These are phyloP conservation scores for Wasmannia auropunctata DNA, from an alignment of 1,140 invertebrate species.

Conservation along the genomic window DNA sequence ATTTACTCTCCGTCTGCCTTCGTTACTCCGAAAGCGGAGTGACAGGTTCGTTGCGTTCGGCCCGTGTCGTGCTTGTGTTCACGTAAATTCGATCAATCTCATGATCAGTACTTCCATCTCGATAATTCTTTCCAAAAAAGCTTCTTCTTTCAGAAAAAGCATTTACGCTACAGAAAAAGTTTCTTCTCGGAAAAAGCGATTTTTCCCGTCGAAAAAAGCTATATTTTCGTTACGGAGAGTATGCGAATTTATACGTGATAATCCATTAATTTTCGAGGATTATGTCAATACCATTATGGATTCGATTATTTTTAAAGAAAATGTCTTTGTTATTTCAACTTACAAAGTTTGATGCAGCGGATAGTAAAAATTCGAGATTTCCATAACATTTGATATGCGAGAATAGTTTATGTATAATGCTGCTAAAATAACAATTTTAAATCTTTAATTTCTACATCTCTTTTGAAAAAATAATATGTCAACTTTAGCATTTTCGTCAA, in stretches of 20 bases:
- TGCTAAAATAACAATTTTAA: background rate
- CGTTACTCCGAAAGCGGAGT: conserved; percentile 34
- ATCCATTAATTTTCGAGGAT: background rate
- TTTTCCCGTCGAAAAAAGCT: background rate
- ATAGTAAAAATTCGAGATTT: conserved; percentile 6
- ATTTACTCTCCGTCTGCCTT: conserved; percentile 32
- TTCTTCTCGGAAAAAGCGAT: background rate
- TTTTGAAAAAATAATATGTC: background rate
- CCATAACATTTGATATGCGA: background rate
- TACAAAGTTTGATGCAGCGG: background rate
- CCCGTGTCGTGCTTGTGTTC: conserved; percentile 8
- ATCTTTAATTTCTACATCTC: background rate
- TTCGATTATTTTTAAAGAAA: conserved; percentile 18
- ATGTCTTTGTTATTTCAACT: conserved; percentile 3
- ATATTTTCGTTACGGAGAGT: background rate
- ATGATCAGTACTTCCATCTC: conserved; percentile 20
- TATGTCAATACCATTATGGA: background rate
- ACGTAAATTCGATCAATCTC: conserved; percentile 47
- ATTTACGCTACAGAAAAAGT: background rate
- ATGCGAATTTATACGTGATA: background rate
- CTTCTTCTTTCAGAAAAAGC: background rate
- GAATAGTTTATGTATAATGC: background rate
- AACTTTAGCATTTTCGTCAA: background rate
- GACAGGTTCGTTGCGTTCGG: conserved; percentile 53
- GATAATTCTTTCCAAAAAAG: conserved; percentile 7